Conservation (phyloP, 2,797 vertebrate species). For the Phalanger gymnotis region DNA sequence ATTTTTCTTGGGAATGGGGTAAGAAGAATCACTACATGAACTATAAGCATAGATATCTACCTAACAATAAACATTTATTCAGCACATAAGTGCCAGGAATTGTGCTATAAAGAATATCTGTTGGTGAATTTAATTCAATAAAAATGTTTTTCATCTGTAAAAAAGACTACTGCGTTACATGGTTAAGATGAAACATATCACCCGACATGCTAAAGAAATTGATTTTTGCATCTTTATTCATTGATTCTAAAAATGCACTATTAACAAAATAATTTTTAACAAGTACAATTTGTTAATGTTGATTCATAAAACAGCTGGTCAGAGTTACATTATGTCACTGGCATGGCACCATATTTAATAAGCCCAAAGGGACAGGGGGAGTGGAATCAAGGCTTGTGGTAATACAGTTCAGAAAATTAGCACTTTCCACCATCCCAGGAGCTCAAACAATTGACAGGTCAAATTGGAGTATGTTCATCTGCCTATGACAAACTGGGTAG, state of each 20-base stretch:
- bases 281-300: constrained; percentile 18
- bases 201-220: not conserved
- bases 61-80: not conserved
- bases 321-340: constrained; percentile 23
- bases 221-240: constrained; percentile 1
- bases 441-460: not conserved
- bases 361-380: constrained; percentile 33
- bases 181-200: not conserved
- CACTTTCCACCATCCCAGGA: not conserved
- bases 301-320: constrained; percentile 2
- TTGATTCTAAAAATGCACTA: not conserved
- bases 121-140: constrained; percentile 61
- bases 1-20: constrained; percentile 52
- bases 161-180: not conserved
- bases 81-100: not conserved
- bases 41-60: not conserved
- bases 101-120: constrained; percentile 61
- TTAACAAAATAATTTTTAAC: constrained; percentile 24
- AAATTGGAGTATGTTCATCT: not conserved
- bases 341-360: not conserved
- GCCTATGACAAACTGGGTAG: not conserved
- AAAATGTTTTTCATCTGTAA: not conserved
- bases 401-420: not conserved
- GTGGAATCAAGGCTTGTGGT: not conserved
- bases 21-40: not conserved